Conservation (phyloP, 2,888 invertebrate species). For the Ellobium chinense region DNA sequence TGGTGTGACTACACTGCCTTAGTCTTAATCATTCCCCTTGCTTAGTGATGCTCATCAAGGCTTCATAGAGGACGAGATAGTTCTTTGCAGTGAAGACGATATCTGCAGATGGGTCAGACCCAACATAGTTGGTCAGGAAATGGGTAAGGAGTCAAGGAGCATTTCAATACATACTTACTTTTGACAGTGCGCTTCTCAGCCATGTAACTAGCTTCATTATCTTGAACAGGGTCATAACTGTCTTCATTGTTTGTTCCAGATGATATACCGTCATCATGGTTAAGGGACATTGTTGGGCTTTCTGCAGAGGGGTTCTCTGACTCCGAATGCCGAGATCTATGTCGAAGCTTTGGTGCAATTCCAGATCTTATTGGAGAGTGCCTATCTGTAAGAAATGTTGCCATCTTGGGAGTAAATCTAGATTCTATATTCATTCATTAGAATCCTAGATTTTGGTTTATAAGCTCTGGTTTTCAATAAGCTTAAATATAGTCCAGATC, state of each 20-base stretch:
- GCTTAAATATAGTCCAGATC: no score
- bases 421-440: no score
- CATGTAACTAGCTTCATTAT: neutral
- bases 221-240: neutral
- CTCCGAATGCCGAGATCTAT: conserved; percentile 47
- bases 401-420: conserved; percentile 13
- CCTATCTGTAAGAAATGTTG: conserved; percentile 29
- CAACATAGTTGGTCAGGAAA: no score
- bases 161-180: conserved; percentile 10
- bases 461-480: no score
- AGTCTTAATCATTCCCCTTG: no score
- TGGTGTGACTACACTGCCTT: no score
- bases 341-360: conserved; percentile 40
- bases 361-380: conserved; percentile 38
- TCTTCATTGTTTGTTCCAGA: neutral
- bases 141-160: no score
- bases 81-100: no score
- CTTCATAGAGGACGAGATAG: no score
- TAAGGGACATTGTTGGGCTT: neutral
- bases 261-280: neutral
- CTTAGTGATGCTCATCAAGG: no score
- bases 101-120: no score
- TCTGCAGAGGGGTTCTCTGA: conserved; percentile 38
- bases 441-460: no score
- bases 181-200: neutral